Evolutionary conservation across 1,140 invertebrate genomes (phyloP), one percentile per base, ranked within the genome.

Genomic region (Aphis gossypii): DNA sequence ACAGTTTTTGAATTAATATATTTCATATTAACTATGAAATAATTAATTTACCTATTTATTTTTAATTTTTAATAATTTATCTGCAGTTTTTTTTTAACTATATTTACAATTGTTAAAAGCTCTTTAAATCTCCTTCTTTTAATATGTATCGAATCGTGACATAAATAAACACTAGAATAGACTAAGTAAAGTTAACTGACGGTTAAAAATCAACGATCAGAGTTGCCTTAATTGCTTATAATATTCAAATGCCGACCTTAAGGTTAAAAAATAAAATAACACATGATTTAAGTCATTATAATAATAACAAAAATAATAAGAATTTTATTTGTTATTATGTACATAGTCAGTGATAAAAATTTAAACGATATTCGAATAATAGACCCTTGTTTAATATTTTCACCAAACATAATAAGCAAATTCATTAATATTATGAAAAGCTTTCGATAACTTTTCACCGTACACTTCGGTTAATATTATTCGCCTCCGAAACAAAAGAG

Each of bases 371-470:
- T 56, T 56, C 23, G 41, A 41, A 90, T 60, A 90, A 90, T 90
- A 60, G 23, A 30, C 38, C 38, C 51, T 90, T 90, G 44, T 60
- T 60, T 51, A 51, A 51, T 51, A 51, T 51, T 90, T 90, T 54
- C 46, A n/a, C 23, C 88, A 8, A 44, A 35, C 20, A 60, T 90
- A 60, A 60, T 90, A 90, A 90, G 5, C 30, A 48, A 38, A 30
- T 90, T 60, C 88, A 90, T 90, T 90, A 90, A 90, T 76, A n/a
- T 90, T 56, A 60, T 60, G 88, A 90, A 90, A 60, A 90, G 51
- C 23, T 90, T 30, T 60, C 54, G 51, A 41, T 90, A 90, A 90
- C 38, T 30, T 90, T 88, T 60, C 6, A 11, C 23, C 38, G 7
- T 41, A 41, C 30, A 30, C 38, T 41, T 25, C 30, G 54, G 88